These are phyloP conservation scores for Dryas iulia DNA, from an alignment of 1,140 invertebrate species.

Conservation along the genomic window DNA sequence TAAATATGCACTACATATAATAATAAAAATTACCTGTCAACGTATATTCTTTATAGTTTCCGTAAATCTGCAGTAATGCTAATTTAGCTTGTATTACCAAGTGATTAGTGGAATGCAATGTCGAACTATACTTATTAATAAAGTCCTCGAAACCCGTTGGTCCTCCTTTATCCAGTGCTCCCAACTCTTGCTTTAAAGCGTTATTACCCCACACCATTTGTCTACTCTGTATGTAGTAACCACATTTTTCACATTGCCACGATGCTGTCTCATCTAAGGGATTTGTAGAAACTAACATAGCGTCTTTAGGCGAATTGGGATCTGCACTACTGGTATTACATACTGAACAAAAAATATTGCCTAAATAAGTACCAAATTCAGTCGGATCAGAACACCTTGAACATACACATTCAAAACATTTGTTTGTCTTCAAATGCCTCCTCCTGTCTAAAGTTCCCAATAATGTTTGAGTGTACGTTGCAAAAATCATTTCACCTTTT, in stretches of 20 bases:
- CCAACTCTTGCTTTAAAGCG: slow-evolving; percentile 82
- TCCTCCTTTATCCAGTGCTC: slow-evolving; percentile 78
- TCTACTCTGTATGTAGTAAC: slow-evolving; percentile 76
- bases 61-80: slow-evolving; percentile 84
- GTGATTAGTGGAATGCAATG: slow-evolving; percentile 84
- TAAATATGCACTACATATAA: too few species aligned
- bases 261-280: slow-evolving; percentile 81
- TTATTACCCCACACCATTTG: slow-evolving; percentile 82
- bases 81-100: slow-evolving; percentile 85
- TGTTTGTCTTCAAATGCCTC: slow-evolving; percentile 81
- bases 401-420: slow-evolving; percentile 85
- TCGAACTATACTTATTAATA: slow-evolving; percentile 81
- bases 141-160: slow-evolving; percentile 83
- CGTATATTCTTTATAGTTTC: slow-evolving; percentile 79
- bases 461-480: slow-evolving; percentile 85
- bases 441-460: slow-evolving; percentile 84
- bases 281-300: slow-evolving; percentile 81
- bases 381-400: slow-evolving; percentile 83
- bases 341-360: slow-evolving; percentile 82
- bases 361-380: slow-evolving; percentile 83
- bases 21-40: slow-evolving; percentile 73
- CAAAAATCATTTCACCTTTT: slow-evolving; percentile 83
- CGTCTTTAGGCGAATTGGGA: slow-evolving; percentile 40
- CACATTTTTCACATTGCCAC: slow-evolving; percentile 85
- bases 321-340: slow-evolving; percentile 78